Percentiles rank a stretch among this genome's conserved stretches.
These are phyloP conservation scores for Chlorops oryzae DNA, from an alignment of 1,140 invertebrate genomes.

Conservation along the genomic window DNA sequence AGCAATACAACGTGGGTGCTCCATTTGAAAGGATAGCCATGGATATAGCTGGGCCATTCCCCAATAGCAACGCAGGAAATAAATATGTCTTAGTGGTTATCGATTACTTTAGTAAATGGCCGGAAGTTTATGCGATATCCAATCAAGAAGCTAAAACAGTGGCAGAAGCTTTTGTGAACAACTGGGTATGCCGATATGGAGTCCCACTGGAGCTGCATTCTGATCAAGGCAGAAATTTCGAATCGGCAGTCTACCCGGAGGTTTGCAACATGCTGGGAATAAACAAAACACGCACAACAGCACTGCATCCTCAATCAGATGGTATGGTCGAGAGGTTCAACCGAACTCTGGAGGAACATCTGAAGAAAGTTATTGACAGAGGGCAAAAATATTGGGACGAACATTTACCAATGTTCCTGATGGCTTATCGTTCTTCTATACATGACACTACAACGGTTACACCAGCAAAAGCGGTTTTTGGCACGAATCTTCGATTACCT, in stretches of 20 bases:
- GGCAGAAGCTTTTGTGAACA: conserved; percentile 14
- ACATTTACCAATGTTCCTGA: not conserved
- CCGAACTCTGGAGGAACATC: too few relatives aligned
- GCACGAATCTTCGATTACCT: not conserved
- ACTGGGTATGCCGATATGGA: conserved; percentile 43
- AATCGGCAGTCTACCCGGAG: conserved; percentile 24
- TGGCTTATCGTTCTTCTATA: not conserved
- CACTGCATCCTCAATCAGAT: too few relatives aligned
- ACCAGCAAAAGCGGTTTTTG: not conserved
- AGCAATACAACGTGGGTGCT: not conserved
- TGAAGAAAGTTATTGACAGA: too few relatives aligned
- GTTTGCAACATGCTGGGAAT: conserved; percentile 13
- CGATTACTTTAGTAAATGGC: conserved; percentile 38
- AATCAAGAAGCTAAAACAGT: conserved; percentile 4
- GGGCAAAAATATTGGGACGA: not conserved
- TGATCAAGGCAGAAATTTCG: conserved; percentile 48
- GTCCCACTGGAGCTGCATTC: conserved; percentile 36
- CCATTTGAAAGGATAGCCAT: conserved; percentile 25
- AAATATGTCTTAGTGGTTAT: conserved; percentile 41
- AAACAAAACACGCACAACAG: too few relatives aligned
- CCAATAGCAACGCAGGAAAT: conserved; percentile 19
- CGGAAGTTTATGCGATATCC: conserved; percentile 25
- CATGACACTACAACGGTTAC: not conserved
- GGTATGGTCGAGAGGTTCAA: too few relatives aligned
- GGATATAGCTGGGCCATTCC: conserved; percentile 43